phyloP scores from a whole-genome alignment of 2,797 vertebrate species.

The Tenualosa thibaudeaui region DNA sequence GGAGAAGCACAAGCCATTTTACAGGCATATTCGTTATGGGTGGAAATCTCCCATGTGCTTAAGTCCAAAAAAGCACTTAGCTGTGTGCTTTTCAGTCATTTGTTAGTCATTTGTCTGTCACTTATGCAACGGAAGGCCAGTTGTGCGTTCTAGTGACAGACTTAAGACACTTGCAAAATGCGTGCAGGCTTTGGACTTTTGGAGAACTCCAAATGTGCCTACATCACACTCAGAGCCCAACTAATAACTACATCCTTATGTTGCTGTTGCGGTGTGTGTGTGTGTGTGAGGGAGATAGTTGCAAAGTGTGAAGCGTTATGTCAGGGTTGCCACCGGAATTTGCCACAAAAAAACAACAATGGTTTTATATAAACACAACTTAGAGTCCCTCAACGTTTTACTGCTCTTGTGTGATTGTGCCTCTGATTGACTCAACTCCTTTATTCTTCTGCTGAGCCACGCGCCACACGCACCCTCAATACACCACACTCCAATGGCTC shows the following conservation, averaged over 20 bases:
- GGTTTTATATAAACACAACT: neutral
- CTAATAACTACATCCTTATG: neutral
- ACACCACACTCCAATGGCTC: conserved; percentile 14
- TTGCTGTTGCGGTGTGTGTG: neutral
- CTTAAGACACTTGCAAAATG: no score
- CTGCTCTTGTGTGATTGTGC: neutral
- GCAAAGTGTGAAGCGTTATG: neutral
- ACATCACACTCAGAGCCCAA: neutral
- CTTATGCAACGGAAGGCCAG: no score
- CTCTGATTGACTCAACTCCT: neutral
- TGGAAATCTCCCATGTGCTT: no score
- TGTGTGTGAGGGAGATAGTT: neutral
- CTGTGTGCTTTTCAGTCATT: no score
- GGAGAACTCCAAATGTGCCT: neutral
- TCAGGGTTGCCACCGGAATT: neutral
- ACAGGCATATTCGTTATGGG: neutral
- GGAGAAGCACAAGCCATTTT: neutral
- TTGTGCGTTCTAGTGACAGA: no score
- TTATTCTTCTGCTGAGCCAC: neutral
- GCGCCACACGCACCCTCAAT: neutral
- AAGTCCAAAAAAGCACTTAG: no score
- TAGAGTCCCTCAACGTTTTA: neutral
- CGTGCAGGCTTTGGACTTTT: no score
- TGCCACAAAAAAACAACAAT: neutral
- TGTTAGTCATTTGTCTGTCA: no score